phyloP scores from a whole-genome alignment of 2,888 invertebrate species.

The Hymenopus coronatus region DNA sequence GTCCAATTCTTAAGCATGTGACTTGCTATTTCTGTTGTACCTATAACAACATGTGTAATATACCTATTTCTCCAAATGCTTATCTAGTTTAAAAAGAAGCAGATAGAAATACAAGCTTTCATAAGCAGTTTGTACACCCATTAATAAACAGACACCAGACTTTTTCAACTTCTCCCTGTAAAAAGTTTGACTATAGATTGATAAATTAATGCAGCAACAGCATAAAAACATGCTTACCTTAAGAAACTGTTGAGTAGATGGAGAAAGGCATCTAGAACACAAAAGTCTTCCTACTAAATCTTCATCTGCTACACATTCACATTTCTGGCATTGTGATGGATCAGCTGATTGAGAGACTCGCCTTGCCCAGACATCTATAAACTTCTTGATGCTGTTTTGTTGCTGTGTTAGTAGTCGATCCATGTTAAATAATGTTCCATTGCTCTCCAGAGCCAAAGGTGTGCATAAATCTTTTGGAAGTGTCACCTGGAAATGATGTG shows the following conservation, averaged over 20 bases:
- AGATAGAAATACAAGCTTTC: no score
- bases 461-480: constrained; percentile 46
- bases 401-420: constrained; percentile 37
- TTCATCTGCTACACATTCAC: constrained; percentile 47
- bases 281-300: constrained; percentile 44
- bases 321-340: constrained; percentile 47
- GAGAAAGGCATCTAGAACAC: constrained; percentile 44
- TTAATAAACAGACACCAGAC: no score
- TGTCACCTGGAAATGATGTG: constrained; percentile 37
- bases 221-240: constrained; percentile 31
- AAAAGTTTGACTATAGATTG: no score
- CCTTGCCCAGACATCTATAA: constrained; percentile 44
- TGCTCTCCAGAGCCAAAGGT: constrained; percentile 46
- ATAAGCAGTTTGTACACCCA: no score
- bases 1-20: no score
- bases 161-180: no score
- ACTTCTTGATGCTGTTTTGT: constrained; percentile 39
- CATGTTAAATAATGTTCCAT: constrained; percentile 45
- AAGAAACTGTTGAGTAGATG: constrained; percentile 40
- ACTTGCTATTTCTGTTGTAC: no score
- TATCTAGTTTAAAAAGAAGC: no score
- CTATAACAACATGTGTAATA: no score
- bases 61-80: no score
- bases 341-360: constrained; percentile 42
- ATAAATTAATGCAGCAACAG: no score